Conservation (phyloP, 2,113 vertebrate genomes). For the Pandion haliaetus region DNA sequence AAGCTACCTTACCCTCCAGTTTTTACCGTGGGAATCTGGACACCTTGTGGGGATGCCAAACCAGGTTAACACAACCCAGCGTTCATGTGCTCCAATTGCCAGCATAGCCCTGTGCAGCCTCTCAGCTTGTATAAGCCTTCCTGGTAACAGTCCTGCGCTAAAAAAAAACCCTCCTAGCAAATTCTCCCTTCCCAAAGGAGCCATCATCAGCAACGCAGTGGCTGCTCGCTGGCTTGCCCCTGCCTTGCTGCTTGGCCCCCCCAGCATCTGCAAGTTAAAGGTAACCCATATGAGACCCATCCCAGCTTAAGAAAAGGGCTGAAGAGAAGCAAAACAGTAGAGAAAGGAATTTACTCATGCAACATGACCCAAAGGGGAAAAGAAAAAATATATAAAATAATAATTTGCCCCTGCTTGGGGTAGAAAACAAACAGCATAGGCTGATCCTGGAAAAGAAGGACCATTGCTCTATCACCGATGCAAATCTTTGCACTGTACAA, state of each 20-base stretch:
- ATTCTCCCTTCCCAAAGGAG: not conserved
- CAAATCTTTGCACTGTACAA: not conserved
- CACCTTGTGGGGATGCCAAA: not conserved
- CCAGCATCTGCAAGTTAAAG: not conserved
- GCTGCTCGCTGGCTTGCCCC: rapidly evolving
- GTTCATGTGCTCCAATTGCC: not conserved
- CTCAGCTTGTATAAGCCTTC: not conserved
- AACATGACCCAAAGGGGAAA: not conserved
- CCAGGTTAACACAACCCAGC: not conserved
- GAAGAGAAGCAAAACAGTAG: not conserved
- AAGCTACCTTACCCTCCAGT: not conserved
- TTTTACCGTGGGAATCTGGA: conserved; percentile 54
- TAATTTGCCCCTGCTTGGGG: not conserved
- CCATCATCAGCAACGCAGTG: rapidly evolving
- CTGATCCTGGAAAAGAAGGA: not conserved
- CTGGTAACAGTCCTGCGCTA: not conserved
- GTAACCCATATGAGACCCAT: not conserved
- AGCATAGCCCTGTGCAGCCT: not conserved
- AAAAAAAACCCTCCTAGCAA: not conserved
- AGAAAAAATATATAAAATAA: not conserved
- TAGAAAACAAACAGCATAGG: not conserved
- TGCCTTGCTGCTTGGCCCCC: not conserved
- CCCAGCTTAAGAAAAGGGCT: not conserved
- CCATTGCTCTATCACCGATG: not conserved
- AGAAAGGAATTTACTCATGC: not conserved